Conservation (phyloP, 2,113 vertebrate genomes). For the Prionailurus bengalensis region DNA sequence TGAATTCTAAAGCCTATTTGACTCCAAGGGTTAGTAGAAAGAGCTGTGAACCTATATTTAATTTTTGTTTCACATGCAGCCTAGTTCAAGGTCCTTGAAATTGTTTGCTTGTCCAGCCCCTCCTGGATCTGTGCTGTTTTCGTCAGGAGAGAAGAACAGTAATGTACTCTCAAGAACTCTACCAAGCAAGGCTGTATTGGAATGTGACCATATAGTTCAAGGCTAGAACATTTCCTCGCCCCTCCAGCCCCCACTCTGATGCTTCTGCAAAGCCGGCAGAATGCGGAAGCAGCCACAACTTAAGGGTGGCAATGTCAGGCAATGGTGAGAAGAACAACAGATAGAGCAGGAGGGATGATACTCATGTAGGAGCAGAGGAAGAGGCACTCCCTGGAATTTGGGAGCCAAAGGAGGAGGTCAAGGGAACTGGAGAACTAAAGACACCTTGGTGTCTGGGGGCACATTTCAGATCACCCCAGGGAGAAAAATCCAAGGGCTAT, state of each 20-base stretch:
- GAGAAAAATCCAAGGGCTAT: not conserved
- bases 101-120: not conserved
- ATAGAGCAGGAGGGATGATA: not conserved
- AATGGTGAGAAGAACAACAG: not conserved
- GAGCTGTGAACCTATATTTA: conserved; percentile 7
- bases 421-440: not conserved
- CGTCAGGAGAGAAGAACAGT: not conserved
- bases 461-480: not conserved
- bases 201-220: conserved; percentile 22
- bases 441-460: not conserved
- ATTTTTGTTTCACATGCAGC: conserved; percentile 56
- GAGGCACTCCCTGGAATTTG: not conserved
- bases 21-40: not conserved
- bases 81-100: conserved; percentile 20
- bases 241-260: not conserved
- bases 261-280: conserved; percentile 14
- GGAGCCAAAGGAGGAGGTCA: not conserved
- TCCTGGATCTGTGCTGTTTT: not conserved
- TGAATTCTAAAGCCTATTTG: conserved; percentile 57
- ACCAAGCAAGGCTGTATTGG: not conserved
- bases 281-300: not conserved
- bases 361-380: not conserved
- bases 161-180: not conserved
- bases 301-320: not conserved
- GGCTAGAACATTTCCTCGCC: not conserved